These are phyloP conservation scores for Urocolius indicus DNA, from an alignment of 2,113 vertebrate genomes.

Conservation along the genomic window DNA sequence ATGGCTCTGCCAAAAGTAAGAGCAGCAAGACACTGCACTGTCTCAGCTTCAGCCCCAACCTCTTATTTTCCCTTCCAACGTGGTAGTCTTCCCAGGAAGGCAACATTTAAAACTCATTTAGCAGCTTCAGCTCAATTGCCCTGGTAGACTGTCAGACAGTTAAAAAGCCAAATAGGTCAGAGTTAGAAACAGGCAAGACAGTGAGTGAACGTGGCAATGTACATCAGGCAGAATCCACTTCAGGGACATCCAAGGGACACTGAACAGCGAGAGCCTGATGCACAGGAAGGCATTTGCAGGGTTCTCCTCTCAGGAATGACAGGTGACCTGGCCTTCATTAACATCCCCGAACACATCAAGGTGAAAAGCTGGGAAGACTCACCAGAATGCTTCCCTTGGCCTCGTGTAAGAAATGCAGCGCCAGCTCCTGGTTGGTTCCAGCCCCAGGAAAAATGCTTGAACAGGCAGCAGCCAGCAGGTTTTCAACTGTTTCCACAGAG, in stretches of 20 bases:
- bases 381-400: slow-evolving; percentile 93
- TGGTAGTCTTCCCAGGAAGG: background rate
- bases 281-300: background rate
- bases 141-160: background rate
- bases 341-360: background rate
- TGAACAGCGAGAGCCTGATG: background rate
- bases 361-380: slow-evolving; percentile 63
- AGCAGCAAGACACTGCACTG: background rate
- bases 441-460: slow-evolving; percentile 92
- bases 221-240: background rate
- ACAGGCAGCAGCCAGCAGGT: slow-evolving; percentile 92
- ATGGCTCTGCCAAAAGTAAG: background rate
- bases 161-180: background rate
- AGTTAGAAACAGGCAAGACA: background rate
- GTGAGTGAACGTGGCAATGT: background rate
- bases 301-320: background rate
- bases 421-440: slow-evolving; percentile 97
- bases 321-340: background rate
- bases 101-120: background rate
- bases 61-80: background rate
- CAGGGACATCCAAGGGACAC: background rate
- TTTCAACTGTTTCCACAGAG: slow-evolving; percentile 82
- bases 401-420: slow-evolving; percentile 91
- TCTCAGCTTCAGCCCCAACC: background rate
- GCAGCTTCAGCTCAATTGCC: background rate